phyloP scores from a whole-genome alignment of 2,888 invertebrate species.

The Caenorhabditis sinica region DNA sequence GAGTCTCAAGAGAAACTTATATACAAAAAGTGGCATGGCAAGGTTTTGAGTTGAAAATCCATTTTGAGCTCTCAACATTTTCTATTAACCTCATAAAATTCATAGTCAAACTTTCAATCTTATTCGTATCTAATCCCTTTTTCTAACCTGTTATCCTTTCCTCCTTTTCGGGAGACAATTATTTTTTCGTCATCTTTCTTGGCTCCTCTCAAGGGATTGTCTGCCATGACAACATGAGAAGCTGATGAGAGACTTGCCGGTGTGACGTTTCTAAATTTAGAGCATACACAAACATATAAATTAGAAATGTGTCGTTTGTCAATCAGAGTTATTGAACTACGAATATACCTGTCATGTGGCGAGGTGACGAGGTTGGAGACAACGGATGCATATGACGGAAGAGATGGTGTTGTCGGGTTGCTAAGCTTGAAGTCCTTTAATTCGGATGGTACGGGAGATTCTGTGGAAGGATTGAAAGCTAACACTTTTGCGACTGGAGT shows the following conservation, averaged over 20 bases:
- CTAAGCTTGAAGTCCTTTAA: not conserved
- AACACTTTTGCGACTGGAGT: no score
- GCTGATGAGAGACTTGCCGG: not conserved
- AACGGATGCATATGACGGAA: slow-evolving; percentile 32
- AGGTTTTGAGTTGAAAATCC: not conserved
- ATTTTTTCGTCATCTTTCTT: not conserved
- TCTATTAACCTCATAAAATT: not conserved
- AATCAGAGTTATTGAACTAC: slow-evolving; percentile 5
- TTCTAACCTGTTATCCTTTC: not conserved
- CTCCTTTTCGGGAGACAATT: not conserved
- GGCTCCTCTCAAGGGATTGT: not conserved
- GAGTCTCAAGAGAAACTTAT: no score
- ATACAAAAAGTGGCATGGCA: no score
- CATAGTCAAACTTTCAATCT: no score
- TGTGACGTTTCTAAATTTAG: slow-evolving; percentile 17
- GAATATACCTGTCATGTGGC: not conserved
- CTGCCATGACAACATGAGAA: not conserved
- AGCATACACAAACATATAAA: not conserved
- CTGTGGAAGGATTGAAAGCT: no score
- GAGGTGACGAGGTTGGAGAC: not conserved
- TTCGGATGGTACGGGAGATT: no score
- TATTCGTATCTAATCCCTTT: not conserved
- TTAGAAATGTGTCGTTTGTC: slow-evolving; percentile 26
- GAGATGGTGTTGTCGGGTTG: not conserved
- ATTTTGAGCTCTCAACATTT: not conserved